phyloP scores from a whole-genome alignment of 2,888 invertebrate genomes.

The Agrochola litura region DNA sequence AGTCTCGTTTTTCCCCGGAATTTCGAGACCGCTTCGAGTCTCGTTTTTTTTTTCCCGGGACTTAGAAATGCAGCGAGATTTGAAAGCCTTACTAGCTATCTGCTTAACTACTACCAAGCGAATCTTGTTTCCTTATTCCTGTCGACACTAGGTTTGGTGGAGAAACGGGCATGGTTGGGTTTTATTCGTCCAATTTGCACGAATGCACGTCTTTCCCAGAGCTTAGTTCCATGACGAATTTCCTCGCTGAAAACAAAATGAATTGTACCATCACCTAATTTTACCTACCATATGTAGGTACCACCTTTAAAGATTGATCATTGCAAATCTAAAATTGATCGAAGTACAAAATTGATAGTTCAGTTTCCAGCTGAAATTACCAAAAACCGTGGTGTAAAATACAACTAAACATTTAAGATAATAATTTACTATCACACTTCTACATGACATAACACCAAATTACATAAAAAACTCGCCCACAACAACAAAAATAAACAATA shows the following conservation, averaged over 20 bases:
- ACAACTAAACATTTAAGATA: not conserved
- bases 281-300: not conserved
- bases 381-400: not conserved
- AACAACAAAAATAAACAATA: slow-evolving; percentile 37
- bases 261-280: not conserved
- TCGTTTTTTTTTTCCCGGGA: no score
- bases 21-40: no score
- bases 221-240: not conserved
- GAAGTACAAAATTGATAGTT: not conserved
- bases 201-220: not conserved
- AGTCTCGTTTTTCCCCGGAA: no score
- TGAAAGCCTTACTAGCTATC: no score
- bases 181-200: not conserved
- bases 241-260: not conserved
- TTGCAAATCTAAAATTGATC: not conserved
- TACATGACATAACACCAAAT: slow-evolving; percentile 30
- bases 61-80: no score
- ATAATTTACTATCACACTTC: not conserved
- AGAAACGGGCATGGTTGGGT: not conserved
- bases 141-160: not conserved
- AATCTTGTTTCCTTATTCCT: not conserved
- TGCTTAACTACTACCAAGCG: not conserved
- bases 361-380: not conserved
- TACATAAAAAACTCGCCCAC: slow-evolving; percentile 14
- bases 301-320: not conserved